Evolutionary conservation across 2,888 invertebrate genomes (phyloP).

Genomic region (Chloroclystis v-ata): DNA sequence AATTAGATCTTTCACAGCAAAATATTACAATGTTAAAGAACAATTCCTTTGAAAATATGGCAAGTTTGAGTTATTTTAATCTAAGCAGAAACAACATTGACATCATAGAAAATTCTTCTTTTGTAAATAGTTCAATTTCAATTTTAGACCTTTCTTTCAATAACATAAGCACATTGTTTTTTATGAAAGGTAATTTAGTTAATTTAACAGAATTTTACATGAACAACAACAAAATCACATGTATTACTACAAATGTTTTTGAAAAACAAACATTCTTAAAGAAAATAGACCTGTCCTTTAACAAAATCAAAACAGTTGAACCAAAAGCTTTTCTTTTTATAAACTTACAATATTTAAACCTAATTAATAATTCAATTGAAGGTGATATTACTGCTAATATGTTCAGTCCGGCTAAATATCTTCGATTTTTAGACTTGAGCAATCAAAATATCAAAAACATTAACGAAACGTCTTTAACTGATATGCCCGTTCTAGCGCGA

Average conservation of each 20-base stretch:
- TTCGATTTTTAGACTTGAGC: constrained; percentile 56
- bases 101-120: constrained; percentile 42
- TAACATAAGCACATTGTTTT: constrained; percentile 40
- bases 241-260: constrained; percentile 40
- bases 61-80: constrained; percentile 43
- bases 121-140: constrained; percentile 37
- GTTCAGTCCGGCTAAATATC: constrained; percentile 53
- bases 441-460: constrained; percentile 48
- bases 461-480: constrained; percentile 46
- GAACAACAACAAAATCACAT: constrained; percentile 45
- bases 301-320: constrained; percentile 48
- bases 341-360: constrained; percentile 53
- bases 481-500: constrained; percentile 51
- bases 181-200: constrained; percentile 39
- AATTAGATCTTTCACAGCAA: constrained; percentile 48
- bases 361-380: constrained; percentile 45
- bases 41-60: constrained; percentile 45
- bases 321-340: constrained; percentile 48
- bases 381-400: constrained; percentile 43
- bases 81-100: constrained; percentile 50
- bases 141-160: constrained; percentile 57
- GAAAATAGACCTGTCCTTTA: constrained; percentile 54
- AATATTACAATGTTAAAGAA: constrained; percentile 41
- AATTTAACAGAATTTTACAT: constrained; percentile 51
- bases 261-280: constrained; percentile 41